Percentiles rank a stretch among this genome's conserved stretches.
Evolutionary conservation across 2,113 vertebrate genomes (phyloP).

Genomic region (Lophius piscatorius): DNA sequence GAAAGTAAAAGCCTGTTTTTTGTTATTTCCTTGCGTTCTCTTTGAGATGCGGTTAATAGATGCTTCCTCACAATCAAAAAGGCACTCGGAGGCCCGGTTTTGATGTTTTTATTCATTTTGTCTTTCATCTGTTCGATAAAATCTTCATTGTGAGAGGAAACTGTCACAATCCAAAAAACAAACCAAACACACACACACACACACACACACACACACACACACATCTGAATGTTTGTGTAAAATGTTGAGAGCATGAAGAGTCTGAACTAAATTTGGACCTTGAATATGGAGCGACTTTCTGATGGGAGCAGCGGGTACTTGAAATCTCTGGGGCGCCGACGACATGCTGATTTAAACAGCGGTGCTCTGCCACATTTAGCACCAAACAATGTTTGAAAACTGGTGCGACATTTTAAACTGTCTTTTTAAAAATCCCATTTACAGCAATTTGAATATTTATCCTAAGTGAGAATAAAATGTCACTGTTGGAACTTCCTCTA

Average conservation of each 20-base stretch:
- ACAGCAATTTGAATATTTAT: no score
- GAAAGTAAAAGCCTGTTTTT: slow-evolving; percentile 47
- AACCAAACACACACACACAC: not conserved
- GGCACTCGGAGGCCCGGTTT: slow-evolving; percentile 56
- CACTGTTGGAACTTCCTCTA: no score
- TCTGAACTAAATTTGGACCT: slow-evolving; percentile 36
- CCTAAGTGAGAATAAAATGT: no score
- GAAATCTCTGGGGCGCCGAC: no score
- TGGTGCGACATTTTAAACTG: no score
- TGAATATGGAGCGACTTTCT: slow-evolving; percentile 2
- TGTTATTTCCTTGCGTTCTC: slow-evolving; percentile 59
- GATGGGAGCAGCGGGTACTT: slow-evolving; percentile 18
- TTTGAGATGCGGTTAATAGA: slow-evolving; percentile 56
- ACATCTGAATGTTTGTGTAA: no score
- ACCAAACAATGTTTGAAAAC: no score
- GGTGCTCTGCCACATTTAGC: no score
- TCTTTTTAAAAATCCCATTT: no score
- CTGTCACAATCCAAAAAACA: slow-evolving; percentile 44
- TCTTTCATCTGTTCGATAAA: slow-evolving; percentile 67
- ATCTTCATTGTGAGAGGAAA: slow-evolving; percentile 39
- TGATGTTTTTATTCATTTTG: slow-evolving; percentile 68
- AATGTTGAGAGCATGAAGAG: slow-evolving; percentile 18
- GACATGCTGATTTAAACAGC: no score
- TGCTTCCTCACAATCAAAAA: slow-evolving; percentile 45
- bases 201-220: no score